Evolutionary conservation across 2,888 invertebrate genomes (phyloP).

Genomic region (Troides aeacus): DNA sequence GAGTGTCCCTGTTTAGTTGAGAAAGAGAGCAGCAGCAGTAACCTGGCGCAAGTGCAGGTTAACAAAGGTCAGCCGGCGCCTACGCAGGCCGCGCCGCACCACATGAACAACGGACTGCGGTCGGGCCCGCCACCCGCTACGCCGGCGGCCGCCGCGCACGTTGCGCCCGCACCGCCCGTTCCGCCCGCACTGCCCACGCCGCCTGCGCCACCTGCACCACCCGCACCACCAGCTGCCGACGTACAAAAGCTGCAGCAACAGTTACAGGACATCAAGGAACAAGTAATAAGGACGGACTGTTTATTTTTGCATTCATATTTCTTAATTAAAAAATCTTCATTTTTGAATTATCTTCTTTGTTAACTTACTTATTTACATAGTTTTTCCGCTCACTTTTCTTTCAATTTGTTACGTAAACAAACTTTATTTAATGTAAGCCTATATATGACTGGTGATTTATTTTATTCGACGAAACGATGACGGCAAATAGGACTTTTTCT

Average conservation of each 20-base stretch:
- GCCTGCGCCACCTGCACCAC: slow-evolving; percentile 29
- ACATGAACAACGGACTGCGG: slow-evolving; percentile 71
- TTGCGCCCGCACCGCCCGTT: slow-evolving; percentile 44
- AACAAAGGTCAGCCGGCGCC: slow-evolving; percentile 75
- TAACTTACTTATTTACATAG: too few species aligned
- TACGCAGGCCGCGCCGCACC: slow-evolving; percentile 67
- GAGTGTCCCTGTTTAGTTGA: slow-evolving; percentile 44
- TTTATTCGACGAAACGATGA: too few species aligned
- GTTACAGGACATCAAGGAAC: slow-evolving; percentile 97
- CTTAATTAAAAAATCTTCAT: too few species aligned
- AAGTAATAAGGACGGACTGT: slow-evolving; percentile 76
- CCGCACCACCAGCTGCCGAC: slow-evolving; percentile 75
- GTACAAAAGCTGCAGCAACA: slow-evolving; percentile 87
- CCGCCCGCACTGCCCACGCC: slow-evolving; percentile 73
- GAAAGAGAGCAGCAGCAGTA: slow-evolving; percentile 61
- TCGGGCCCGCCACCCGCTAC: slow-evolving; percentile 40
- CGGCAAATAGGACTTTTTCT: too few species aligned
- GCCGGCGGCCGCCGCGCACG: slow-evolving; percentile 63
- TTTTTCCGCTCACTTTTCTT: too few species aligned
- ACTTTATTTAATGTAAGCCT: too few species aligned
- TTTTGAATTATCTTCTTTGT: too few species aligned
- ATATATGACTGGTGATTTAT: too few species aligned
- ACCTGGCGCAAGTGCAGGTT: slow-evolving; percentile 69
- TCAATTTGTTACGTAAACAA: too few species aligned
- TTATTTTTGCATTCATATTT: neutral